Evolutionary conservation across 2,797 vertebrate species (phyloP), one percentile per base, ranked within the genome.

Genomic region (Pipistrellus kuhlii): DNA sequence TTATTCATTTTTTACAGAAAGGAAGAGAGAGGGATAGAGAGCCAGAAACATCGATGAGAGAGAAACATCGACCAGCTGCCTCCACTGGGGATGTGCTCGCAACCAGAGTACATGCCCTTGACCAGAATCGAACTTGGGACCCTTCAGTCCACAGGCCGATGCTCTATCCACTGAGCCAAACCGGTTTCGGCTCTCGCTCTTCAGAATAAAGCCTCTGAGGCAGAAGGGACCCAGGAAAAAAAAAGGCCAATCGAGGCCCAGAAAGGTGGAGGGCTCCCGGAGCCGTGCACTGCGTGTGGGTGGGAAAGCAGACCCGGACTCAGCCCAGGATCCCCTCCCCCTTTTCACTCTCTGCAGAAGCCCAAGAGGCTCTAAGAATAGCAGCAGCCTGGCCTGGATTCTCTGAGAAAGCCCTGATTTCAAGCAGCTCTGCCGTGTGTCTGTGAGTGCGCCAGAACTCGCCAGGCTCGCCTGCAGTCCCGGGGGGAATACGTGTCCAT

Each of bases 311-410:
- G 53, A 25, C 72, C 87, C 38, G 72, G 48, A 53, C 48, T 38
- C 48, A 62, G 27, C 51, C 64, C 15, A 73, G 73, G 4, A 20
- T 17, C 55, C 9, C n/a, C 25, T 30, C 32, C 77, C 11, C 21
- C 62, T 81, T 85, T 75, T 25, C 48, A 66, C 25, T 77, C 57
- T 77, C 48, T 66, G 6, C 18, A 59, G 72, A 90, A 88, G 89
- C 44, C 69, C 77, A 69, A 69, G 38, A 41, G 75, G 17, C 12
- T 4, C 90, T 68, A 62, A 95, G 59, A 95, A 95, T 77, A 94
- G 76, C 25, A 80, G 3, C 27, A 25, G 27, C 25, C 27, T 91
- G 84, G 44, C 90, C 94, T 90, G 59, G n/a, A 77, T 95, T 94
- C 77, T 57, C 72, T 57, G 20, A 87, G 73, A 75, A 62, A 90